Evolutionary conservation across 2,113 vertebrate species (phyloP).

Genomic region (Anoura caudifer): DNA sequence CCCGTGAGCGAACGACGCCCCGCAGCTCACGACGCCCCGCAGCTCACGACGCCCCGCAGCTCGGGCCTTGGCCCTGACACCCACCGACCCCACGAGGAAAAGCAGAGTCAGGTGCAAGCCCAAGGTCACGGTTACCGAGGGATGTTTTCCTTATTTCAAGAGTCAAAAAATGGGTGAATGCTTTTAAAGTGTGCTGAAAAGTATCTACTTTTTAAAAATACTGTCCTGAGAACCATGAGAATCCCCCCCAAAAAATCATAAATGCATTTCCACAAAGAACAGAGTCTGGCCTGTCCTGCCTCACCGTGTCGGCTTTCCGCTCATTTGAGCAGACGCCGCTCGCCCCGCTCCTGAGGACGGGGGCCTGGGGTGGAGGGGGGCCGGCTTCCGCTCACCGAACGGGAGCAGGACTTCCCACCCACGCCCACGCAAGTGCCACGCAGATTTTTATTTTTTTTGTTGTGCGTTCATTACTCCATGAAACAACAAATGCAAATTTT

Average conservation of each 20-base stretch:
- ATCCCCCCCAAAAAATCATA: background rate
- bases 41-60: too few species aligned
- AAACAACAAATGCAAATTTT: background rate
- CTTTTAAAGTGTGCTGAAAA: background rate
- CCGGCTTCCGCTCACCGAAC: background rate
- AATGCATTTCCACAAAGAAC: background rate
- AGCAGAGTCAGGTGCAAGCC: background rate
- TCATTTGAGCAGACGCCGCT: fast-evolving
- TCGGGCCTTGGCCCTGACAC: too few species aligned
- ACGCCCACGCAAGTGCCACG: background rate
- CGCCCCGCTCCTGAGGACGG: background rate
- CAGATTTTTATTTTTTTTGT: background rate
- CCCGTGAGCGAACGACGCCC: too few species aligned
- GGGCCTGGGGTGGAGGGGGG: too few species aligned
- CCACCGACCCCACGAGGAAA: background rate
- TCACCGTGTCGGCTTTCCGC: background rate
- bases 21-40: too few species aligned
- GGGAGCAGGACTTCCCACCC: background rate
- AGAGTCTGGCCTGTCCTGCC: background rate
- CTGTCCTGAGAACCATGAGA: background rate
- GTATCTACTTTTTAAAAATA: background rate
- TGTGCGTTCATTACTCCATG: background rate
- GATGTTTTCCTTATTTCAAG: background rate
- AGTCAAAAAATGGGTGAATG: background rate
- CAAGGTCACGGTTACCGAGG: background rate